Evolutionary conservation across 2,888 invertebrate species (phyloP), one percentile per base, ranked within the genome.

Genomic region (Pyrochroa serraticornis): DNA sequence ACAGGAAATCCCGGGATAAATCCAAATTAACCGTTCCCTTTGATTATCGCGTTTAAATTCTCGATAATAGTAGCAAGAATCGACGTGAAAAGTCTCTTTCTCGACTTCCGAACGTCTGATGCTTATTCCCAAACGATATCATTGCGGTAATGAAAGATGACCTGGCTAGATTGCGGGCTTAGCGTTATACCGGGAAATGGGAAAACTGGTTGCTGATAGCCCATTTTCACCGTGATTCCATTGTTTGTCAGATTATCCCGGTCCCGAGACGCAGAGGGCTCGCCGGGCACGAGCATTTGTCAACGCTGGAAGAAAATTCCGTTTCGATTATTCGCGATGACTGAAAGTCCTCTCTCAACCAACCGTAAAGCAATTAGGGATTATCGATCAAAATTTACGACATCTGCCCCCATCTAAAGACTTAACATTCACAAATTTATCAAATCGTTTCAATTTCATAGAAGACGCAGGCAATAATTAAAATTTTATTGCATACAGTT

Each of bases 81-180:
- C 48, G 56, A 48, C 42, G 49, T 38, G 46, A 2, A 22, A 22
- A 22, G 22, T 22, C 22, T 5, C 5, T 22, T 22, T 22, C 22
- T 5, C 3, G 5, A 22, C 22, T 22, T 22, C 22, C 22, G 5
- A 22, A 2, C 2, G 22, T 22, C 22, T 5, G 22, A 22, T 22
- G 22, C 5, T 52, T 54, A 55, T 60, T 60, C 60, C 58, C 58
- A 46, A 58, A 62, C 52, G 53, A 60, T 49, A 61, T 56, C 55
- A 64, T 46, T 1, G 44, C 59, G 14, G 51, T 53, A 52, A 64
- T 58, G 55, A 66, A 57, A 68, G 55, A 72, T 73, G 75, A 75
- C 74, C 75, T 65, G 66, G 70, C 71, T 72, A 75, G 73, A 76
- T 76, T 76, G 75, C 69, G 64, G 70, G 71, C 69, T 75, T 74